Percentiles rank a stretch among this genome's conserved stretches.
These are phyloP conservation scores for Calvadosia cruxmelitensis DNA, from an alignment of 30 jellyfish, hydroid and myxozoan species.

Conservation along the genomic window DNA sequence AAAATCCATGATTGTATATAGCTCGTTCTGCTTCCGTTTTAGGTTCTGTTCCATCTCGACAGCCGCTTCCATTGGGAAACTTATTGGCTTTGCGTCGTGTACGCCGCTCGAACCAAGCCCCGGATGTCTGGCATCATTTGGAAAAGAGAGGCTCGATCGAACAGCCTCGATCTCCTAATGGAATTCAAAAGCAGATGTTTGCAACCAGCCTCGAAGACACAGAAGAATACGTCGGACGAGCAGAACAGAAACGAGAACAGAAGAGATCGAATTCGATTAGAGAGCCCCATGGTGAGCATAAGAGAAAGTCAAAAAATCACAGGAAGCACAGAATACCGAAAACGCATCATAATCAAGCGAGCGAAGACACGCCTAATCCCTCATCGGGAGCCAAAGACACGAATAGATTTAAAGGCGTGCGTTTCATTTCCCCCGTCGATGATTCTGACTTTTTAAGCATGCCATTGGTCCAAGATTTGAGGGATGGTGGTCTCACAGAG, in stretches of 20 bases:
- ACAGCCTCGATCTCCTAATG: neutral
- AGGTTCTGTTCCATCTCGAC: too few species aligned
- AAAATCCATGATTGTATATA: too few species aligned
- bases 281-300: neutral
- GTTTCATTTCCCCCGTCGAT: too few species aligned
- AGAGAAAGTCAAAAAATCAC: neutral
- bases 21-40: too few species aligned
- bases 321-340: neutral
- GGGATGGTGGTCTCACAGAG: too few species aligned
- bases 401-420: neutral
- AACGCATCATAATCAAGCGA: neutral
- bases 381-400: too few species aligned
- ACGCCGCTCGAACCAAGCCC: neutral
- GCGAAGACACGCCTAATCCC: too few species aligned
- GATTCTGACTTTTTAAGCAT: neutral
- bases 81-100: too few species aligned
- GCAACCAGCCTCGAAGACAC: neutral
- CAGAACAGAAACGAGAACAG: too few species aligned
- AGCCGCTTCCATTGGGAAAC: too few species aligned
- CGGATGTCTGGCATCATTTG: conserved; percentile 1
- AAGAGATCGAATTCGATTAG: neutral
- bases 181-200: neutral
- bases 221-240: neutral
- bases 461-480: neutral
- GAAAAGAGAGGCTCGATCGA: neutral